Evolutionary conservation across 2,888 invertebrate species (phyloP), one percentile per base, ranked within the genome.

Genomic region (Parasteatoda lunata): DNA sequence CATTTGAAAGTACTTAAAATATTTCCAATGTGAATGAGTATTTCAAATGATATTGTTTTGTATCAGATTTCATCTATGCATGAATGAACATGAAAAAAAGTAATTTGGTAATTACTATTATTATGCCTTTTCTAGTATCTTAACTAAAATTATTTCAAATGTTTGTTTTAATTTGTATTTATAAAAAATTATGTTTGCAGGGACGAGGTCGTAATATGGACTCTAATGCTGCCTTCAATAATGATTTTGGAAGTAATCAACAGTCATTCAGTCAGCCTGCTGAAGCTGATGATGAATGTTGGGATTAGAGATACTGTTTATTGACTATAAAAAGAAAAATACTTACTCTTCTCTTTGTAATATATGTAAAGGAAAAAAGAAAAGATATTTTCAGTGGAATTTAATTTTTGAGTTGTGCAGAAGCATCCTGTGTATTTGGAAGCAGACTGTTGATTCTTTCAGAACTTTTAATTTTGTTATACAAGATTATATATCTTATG

Each of bases 221-320:
- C 51, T 80, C 85, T n/a, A 69, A 80, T 77, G 72, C 65, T 72
- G 85, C 85, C 9, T 86, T 86, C 59, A 76, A 86, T 71, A 86
- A 86, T 65, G 47, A 70, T 5, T 64, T 11, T 5, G 45, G 65
- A 30, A 30, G 54, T 6, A 47, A 49, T 15, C n/a, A 64, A 45
- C 5, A 72, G 30, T 59, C 71, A 6, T 80, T 77, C 15, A 45
- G 49, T 66, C 80, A 80, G 8, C 70, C 80, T 9, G 66, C 64
- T 66, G 80, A 51, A 0, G 75, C 30, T 66, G 80, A 71, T 48
- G 85, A 86, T 45, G 77, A 80, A 71, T 15, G 30, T 30, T 86
- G 85, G 85, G 76, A 54, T 86, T 59, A 80, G 71, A 13, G 15
- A 0, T 49, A 68, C 4, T 51, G 11, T 49, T 72, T 30, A 30